Conservation (phyloP, 2,113 vertebrate genomes). For the Phalacrocorax aristotelis region DNA sequence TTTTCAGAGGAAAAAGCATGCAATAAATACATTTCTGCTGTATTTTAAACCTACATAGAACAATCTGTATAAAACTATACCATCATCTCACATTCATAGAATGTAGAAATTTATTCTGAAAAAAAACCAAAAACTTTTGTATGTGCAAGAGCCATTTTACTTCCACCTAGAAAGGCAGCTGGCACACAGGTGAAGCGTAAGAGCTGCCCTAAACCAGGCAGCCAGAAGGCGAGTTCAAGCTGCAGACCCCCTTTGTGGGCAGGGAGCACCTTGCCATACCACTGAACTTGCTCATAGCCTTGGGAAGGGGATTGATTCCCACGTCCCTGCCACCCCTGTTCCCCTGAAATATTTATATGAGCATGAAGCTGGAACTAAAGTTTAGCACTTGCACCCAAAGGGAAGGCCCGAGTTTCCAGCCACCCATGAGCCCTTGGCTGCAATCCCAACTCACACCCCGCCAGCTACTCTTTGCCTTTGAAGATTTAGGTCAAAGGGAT, state of each 20-base stretch:
- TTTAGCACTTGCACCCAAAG: background rate
- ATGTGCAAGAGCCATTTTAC: background rate
- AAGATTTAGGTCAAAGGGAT: background rate
- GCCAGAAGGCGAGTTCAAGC: background rate
- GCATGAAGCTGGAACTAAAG: background rate
- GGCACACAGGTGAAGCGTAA: accelerated
- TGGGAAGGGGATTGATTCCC: background rate
- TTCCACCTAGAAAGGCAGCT: background rate
- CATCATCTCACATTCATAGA: background rate
- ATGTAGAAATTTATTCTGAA: background rate
- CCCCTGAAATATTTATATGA: background rate
- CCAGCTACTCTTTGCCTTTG: background rate
- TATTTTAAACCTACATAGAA: background rate
- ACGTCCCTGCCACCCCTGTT: background rate
- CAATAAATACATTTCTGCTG: background rate
- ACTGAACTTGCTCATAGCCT: background rate
- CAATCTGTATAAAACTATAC: background rate
- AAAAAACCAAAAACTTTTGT: background rate
- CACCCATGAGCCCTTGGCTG: accelerated
- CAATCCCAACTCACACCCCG: background rate
- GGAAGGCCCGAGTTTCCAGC: background rate
- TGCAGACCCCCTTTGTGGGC: accelerated
- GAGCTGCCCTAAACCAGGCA: background rate
- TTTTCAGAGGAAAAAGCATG: background rate
- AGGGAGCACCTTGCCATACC: background rate